Base-by-base conservation (phyloP, 2,797 vertebrate genomes). In the Chaetodon trifasciatus region DNA sequence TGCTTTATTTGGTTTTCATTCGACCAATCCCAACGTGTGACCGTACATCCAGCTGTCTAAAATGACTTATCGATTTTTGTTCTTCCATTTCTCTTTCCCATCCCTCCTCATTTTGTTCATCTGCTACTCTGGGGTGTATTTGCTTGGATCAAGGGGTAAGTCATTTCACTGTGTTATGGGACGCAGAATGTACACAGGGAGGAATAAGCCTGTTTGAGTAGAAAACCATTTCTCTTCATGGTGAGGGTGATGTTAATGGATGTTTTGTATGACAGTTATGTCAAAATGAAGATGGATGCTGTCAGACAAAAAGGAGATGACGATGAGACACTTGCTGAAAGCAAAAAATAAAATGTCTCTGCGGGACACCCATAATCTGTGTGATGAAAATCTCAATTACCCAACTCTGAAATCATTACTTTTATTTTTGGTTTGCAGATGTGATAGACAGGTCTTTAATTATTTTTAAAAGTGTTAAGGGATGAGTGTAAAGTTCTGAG, bases 61-160 rank as follows among this genome's bases (percentile, higher is more conserved):
- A 95, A 95, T 94, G 87, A 95, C 91, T 94, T 95, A 95, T 94
- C 74, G 93, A 96, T 94, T 92, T 91, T 86, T 53, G 39, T 67
- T 69, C 84, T 79, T 76, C 62, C 72, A 61, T 86, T 82, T 82
- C 77, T 86, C 80, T 78, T 89, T 84, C 53, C 23, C 42, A 79
- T 88, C 82, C 81, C 88, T 68, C 65, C 68, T 84, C 86, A 84
- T 88, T 92, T 86, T 91, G 82, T 85, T 86, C 87, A 88, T 87
- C 88, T 92, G 89, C 84, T 92, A 88, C 86, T 88, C 70, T 57
- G 35, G 53, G 81, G 71, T 67, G 75, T 80, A 63, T 76, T 72
- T 83, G 67, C 40, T 32, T 13, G 64, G 83, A 77, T 53, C 8
- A 56, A 81, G 49, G 78, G 49, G 81, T 70, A 65, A 86, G 72